Base-by-base conservation (phyloP, 2,888 invertebrate species). In the Zaprionus obscuricornis region DNA sequence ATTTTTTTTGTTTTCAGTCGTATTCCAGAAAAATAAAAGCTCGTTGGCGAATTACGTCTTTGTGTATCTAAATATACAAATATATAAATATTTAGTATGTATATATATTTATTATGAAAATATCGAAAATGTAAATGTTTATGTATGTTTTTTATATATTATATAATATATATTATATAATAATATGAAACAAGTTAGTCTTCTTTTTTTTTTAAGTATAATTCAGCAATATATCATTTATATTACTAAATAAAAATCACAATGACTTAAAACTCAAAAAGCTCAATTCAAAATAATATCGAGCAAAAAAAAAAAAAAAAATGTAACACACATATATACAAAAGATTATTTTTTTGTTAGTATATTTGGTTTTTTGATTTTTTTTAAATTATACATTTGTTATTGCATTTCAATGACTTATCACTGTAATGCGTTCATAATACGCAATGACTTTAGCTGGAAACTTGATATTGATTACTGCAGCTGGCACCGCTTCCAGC, bases 401-500 rank as follows among this genome's bases (percentile, higher is more conserved):
- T 22, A 22, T 22, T 22, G 4, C 22, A 22, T 5, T 4, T 22
- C 7, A 7, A 22, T 22, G 22, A 7, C 22, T 7, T 22, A 7
- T 7, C 22, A 7, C 22, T 22, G 22, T 7, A 4, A 31, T 16
- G 7, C 14, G 13, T 10, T 33, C 4, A 1, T 42, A 13, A n/a
- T 16, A 55, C 2, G 18, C 33, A 5, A 26, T 40, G 5, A 34
- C n/a, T 8, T 5, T 4, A 4, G 20, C 13, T 1, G 26, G n/a
- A 16, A 18, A 40, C 16, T 49, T 20, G 5, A 2, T 11, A 4
- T 18, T 43, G 7, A 51, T 14, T 2, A 24, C 11, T 0, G 3
- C 5, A 2, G 43, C 8, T 2, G 40, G 55, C 3, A 55, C 55
- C 1, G 49, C 26, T 20, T 55, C 55, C 6, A 20, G 34, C n/a